Evolutionary conservation across 1,140 invertebrate species (phyloP).

Genomic region (Triops longicaudatus): DNA sequence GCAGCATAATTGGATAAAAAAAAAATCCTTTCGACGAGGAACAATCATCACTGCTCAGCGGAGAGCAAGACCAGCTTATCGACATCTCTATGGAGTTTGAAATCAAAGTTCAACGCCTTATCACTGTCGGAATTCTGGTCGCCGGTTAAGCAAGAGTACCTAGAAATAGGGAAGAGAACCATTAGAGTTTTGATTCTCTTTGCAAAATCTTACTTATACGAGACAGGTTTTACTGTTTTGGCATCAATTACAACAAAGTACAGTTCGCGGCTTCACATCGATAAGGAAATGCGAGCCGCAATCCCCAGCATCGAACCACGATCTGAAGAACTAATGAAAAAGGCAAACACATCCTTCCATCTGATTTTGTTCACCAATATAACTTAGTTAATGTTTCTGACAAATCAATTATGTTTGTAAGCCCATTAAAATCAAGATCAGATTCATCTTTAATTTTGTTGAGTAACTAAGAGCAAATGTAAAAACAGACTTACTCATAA

Average conservation of each 20-base stretch:
- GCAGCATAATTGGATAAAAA: not conserved
- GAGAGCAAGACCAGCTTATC: not conserved
- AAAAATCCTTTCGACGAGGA: not conserved
- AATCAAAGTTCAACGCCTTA: not conserved
- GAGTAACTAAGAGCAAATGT: too few species aligned
- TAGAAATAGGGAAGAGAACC: not conserved
- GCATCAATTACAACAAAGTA: conserved; percentile 36
- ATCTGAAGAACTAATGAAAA: not conserved
- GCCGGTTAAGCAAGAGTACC: not conserved
- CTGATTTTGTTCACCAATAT: not conserved
- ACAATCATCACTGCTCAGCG: not conserved
- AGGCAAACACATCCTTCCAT: not conserved
- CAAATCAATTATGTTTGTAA: too few species aligned
- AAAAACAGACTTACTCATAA: too few species aligned
- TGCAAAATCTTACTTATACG: conserved; percentile 35
- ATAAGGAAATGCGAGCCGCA: conserved; percentile 36
- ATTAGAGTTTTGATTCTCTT: conserved; percentile 30
- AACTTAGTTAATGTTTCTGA: not conserved
- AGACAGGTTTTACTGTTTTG: conserved; percentile 35
- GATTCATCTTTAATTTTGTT: too few species aligned
- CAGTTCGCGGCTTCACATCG: conserved; percentile 34
- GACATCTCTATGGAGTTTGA: not conserved
- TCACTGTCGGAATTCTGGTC: not conserved
- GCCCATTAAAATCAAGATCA: too few species aligned
- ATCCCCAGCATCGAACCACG: conserved; percentile 29